A percentile compares a stretch with the other conserved stretches of the same genome.
These are phyloP conservation scores for Nudaria mundana DNA, from an alignment of 2,888 invertebrate species.

Conservation along the genomic window DNA sequence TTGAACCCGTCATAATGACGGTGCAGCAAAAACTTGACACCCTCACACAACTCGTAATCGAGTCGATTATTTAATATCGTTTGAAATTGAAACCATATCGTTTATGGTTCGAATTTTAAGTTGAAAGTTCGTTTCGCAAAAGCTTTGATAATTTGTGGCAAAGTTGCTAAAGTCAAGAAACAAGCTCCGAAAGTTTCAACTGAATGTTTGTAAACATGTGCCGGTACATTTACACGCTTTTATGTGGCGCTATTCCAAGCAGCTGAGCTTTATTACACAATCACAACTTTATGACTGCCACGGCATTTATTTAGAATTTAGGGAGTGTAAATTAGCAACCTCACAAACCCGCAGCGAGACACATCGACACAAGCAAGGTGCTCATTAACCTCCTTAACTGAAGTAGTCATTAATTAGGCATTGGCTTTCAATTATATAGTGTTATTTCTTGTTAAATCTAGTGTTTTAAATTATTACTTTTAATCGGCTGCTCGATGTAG, in stretches of 20 bases:
- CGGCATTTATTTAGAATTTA: slow-evolving; percentile 50
- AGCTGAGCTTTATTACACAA: slow-evolving; percentile 65
- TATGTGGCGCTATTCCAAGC: slow-evolving; percentile 52
- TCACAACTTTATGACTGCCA: slow-evolving; percentile 51
- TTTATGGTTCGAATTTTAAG: slow-evolving; percentile 49
- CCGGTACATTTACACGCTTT: slow-evolving; percentile 50
- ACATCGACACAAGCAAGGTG: slow-evolving; percentile 15
- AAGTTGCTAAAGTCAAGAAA: slow-evolving; percentile 35
- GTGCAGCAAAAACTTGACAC: slow-evolving; percentile 70
- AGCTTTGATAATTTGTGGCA: slow-evolving; percentile 43
- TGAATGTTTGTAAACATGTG: slow-evolving; percentile 67
- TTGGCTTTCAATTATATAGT: too few relatives aligned
- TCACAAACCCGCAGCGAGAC: slow-evolving; percentile 11
- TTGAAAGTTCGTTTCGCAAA: slow-evolving; percentile 33
- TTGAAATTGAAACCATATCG: slow-evolving; percentile 45
- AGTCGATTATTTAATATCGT: slow-evolving; percentile 63
- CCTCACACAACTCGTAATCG: slow-evolving; percentile 31
- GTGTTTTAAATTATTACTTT: too few relatives aligned
- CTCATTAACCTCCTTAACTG: slow-evolving; percentile 11
- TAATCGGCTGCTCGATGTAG: too few relatives aligned
- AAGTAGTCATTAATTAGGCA: too few relatives aligned
- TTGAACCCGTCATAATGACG: slow-evolving; percentile 64
- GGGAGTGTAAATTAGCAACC: slow-evolving; percentile 41
- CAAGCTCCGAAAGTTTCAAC: slow-evolving; percentile 35
- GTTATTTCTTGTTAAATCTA: too few relatives aligned